These are phyloP conservation scores for Coleophora deauratella DNA, from an alignment of 2,888 invertebrate genomes.

Conservation along the genomic window DNA sequence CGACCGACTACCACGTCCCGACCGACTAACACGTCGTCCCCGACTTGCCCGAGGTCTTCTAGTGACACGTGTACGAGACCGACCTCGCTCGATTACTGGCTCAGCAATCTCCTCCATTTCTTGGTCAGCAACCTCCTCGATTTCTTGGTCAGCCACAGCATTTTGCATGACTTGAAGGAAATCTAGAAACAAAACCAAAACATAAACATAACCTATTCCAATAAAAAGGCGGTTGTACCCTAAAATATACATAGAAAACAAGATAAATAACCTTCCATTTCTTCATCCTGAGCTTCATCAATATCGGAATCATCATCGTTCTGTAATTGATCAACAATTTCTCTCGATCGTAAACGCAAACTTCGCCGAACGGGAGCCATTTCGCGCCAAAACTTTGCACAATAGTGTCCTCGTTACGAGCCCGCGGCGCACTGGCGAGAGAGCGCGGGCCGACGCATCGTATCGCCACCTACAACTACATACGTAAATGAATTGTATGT, in stretches of 20 bases:
- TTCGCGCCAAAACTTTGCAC: constrained; percentile 1
- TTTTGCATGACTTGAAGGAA: neutral
- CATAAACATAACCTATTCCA: neutral
- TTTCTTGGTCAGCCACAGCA: neutral
- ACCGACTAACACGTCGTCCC: neutral
- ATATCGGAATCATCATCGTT: constrained; percentile 5
- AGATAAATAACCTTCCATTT: constrained; percentile 1
- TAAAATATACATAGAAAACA: neutral
- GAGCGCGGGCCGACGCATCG: neutral
- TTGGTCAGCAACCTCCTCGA: neutral
- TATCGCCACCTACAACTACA: neutral
- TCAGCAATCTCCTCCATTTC: neutral
- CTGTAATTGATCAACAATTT: neutral
- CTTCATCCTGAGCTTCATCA: neutral
- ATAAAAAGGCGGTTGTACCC: neutral
- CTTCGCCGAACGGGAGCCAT: neutral
- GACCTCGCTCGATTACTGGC: neutral
- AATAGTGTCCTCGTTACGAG: too few relatives aligned
- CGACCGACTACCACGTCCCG: neutral
- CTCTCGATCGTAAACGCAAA: neutral
- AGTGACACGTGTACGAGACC: neutral
- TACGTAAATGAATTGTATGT: neutral
- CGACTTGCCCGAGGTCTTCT: neutral
- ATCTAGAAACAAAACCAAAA: neutral
- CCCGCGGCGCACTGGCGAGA: neutral